A percentile compares a stretch with the other conserved stretches of the same genome.
Conservation (phyloP, 2,797 vertebrate genomes). For the Anguilla marmorata region DNA sequence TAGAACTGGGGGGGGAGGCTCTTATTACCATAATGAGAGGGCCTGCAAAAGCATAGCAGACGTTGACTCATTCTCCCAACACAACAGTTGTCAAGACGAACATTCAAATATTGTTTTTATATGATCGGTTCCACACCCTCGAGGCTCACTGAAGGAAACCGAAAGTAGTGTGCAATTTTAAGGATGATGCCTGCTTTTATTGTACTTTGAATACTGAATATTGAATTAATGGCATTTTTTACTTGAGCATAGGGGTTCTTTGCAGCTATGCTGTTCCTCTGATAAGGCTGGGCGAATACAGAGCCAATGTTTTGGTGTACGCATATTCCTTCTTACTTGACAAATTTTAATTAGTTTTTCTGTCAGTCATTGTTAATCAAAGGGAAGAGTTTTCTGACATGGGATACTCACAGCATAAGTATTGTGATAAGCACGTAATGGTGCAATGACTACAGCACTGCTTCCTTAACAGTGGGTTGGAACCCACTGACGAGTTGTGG, state of each 20-base stretch:
- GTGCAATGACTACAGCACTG: not conserved
- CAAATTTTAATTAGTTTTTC: not conserved
- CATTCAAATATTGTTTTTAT: not conserved
- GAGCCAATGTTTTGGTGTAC: not conserved
- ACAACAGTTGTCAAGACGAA: constrained; percentile 3
- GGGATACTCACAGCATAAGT: not conserved
- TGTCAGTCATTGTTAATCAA: not conserved
- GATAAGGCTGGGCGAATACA: not conserved
- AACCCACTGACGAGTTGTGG: not conserved
- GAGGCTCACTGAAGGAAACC: not conserved
- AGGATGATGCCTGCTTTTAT: not conserved
- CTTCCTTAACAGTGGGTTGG: not conserved
- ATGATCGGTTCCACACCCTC: not conserved
- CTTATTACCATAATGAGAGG: not conserved
- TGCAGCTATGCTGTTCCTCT: not conserved
- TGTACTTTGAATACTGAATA: not conserved
- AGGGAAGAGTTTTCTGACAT: not conserved
- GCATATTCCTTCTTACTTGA: not conserved
- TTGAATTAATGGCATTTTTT: not conserved
- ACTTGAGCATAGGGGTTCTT: not conserved
- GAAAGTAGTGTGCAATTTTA: not conserved
- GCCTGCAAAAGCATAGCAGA: not conserved
- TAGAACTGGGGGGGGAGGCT: not conserved
- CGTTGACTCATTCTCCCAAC: not conserved
- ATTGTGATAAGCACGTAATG: not conserved